Evolutionary conservation across 2,797 vertebrate genomes (phyloP), one percentile per base, ranked within the genome.

Genomic region (Taeniopygia guttata): DNA sequence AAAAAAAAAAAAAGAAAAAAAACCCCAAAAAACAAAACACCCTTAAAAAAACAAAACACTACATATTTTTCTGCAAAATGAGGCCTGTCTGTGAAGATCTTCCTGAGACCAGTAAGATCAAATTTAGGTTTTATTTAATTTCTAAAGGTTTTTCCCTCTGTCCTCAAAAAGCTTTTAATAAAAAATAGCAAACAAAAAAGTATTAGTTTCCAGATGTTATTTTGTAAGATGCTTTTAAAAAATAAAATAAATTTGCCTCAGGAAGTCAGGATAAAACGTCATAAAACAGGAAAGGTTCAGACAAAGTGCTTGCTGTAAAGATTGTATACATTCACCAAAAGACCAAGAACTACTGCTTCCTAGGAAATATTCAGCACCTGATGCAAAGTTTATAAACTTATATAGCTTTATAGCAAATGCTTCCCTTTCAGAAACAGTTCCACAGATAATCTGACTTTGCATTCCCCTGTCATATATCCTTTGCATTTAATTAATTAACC

Each of bases 111-210:
- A 66, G 7, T 5, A 62, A 66, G 21, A 60, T 11, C 14, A 74
- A 62, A 49, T 0, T 16, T 32, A 75, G 11, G 15, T 5, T 62
- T 74, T 25, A 48, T 32, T 36, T 16, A 0, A 25, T 49, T 91
- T 48, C 20, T 30, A 10, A 23, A 8, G 29, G 8, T 9, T 29
- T 45, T 8, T 4, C 0, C 0, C 4, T 7, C 5, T 0, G 0
- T 46, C 34, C 9, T n/a, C 15, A 40, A 36, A 11, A 46, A 55
- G 8, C 5, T 27, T 46, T 10, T 49, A 45, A 45, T 21, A 64
- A 30, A 80, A 74, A 6, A 10, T 18, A 52, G 21, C 22, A 43
- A 58, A 51, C 3, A 14, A 34, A 59, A 67, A 51, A 30, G 1
- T 19, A 40, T 22, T 48, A 2, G 19, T 42, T 51, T 36, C 13